Evolutionary conservation across 1,140 invertebrate species (phyloP).

Genomic region (Musca domestica): DNA sequence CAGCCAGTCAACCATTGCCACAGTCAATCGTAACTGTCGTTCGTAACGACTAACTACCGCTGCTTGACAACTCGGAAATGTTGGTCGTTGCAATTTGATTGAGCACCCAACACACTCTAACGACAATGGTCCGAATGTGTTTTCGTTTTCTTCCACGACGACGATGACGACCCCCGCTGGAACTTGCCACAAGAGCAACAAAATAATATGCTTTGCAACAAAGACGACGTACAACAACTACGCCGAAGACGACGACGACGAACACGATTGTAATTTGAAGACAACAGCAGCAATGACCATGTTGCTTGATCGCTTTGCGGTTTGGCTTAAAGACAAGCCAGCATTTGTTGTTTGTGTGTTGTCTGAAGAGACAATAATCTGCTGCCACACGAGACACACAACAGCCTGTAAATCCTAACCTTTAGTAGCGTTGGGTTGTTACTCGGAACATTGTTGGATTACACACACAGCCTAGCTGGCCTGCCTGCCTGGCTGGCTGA

Average conservation of each 20-base stretch:
- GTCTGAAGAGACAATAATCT: too few species aligned
- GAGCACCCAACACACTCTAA: constrained; percentile 13
- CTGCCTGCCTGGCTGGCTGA: too few species aligned
- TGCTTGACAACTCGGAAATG: constrained; percentile 16
- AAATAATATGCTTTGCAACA: not conserved
- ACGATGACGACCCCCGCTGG: too few species aligned
- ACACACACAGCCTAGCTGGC: too few species aligned
- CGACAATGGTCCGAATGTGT: not conserved
- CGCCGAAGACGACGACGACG: not conserved
- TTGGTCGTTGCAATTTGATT: constrained; percentile 18
- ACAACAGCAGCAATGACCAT: constrained; percentile 15
- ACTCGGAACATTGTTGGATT: too few species aligned
- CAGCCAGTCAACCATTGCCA: not conserved
- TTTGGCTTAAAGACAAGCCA: not conserved
- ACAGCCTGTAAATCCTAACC: too few species aligned
- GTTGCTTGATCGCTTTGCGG: constrained; percentile 4
- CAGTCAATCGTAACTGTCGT: not conserved
- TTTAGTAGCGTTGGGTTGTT: too few species aligned
- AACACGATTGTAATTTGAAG: constrained; percentile 17
- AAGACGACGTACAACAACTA: not conserved
- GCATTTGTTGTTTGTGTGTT: too few species aligned
- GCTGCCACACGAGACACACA: too few species aligned
- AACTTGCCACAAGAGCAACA: not conserved
- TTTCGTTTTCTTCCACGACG: too few species aligned
- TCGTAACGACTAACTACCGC: not conserved